These are phyloP conservation scores for Catocala sponsa DNA, from an alignment of 2,888 invertebrate genomes.

Conservation along the genomic window DNA sequence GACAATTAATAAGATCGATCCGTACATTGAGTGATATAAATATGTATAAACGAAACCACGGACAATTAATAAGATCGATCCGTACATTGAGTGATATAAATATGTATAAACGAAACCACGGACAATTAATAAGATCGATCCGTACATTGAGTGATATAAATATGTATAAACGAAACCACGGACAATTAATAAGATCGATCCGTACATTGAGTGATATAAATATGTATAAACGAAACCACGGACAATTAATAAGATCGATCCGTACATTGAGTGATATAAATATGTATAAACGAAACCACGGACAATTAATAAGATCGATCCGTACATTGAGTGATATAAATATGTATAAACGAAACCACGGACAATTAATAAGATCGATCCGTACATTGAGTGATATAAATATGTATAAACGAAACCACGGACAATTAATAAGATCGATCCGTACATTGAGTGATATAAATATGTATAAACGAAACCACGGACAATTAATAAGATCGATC, in stretches of 20 bases:
- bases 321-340: neutral
- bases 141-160: neutral
- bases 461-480: too few species aligned
- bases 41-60: too few species aligned
- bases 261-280: neutral
- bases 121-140: constrained; percentile 8
- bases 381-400: neutral
- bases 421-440: constrained; percentile 8
- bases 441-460: neutral
- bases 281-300: too few species aligned
- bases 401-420: too few species aligned
- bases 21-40: neutral
- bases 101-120: too few species aligned
- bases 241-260: constrained; percentile 8
- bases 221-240: too few species aligned
- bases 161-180: too few species aligned
- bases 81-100: neutral
- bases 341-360: too few species aligned
- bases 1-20: constrained; percentile 8
- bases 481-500: constrained; percentile 8
- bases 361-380: constrained; percentile 8
- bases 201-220: neutral
- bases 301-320: constrained; percentile 8
- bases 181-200: constrained; percentile 8
- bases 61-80: constrained; percentile 8